Evolutionary conservation across 2,797 vertebrate genomes (phyloP), one percentile per base, ranked within the genome.

Genomic region (Holocentrus rufus): DNA sequence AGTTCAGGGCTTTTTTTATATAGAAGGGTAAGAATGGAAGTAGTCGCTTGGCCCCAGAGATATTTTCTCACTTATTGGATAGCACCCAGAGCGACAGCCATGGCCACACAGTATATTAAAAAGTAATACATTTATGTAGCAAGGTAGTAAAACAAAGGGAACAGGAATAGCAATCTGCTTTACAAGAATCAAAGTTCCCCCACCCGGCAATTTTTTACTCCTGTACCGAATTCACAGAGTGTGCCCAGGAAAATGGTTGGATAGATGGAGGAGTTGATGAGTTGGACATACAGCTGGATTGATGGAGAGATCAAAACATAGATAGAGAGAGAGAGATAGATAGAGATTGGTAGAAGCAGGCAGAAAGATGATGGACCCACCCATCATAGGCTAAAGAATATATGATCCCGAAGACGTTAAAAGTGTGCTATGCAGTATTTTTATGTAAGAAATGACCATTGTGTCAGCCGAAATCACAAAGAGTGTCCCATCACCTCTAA

Each of bases 111-210:
- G 13, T 47, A 15, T 57, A 72, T 69, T 76, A 72, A 65, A 73
- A 78, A 68, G 31, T 57, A 58, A 77, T 61, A 30, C 9, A 0
- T 58, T 56, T 27, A 47, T 78, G 18, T 17, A 60, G 23, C n/a
- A 27, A 4, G 14, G 64, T 25, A 17, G 54, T 72, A 39, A 72
- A 79, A 68, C 34, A 64, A 30, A 53, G 58, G 60, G 30, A 55
- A 11, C 34, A 17, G 1, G 0, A 20, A 53, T 47, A 67, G 3
- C 13, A 22, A 46, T 70, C 18, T 31, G 9, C 34, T 81, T 69
- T 57, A 65, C 1, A 64, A 4, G 53, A 69, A 58, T 64, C 18
- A 42, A 58, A 69, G 53, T 69, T 72, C 56, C 34, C 14, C 49
- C 47, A 27, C n/a, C 20, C 15, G 27, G 63, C 39, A 44, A n/a